These are phyloP conservation scores for Narcine bancroftii DNA, from an alignment of 2,113 vertebrate genomes.

Conservation along the genomic window DNA sequence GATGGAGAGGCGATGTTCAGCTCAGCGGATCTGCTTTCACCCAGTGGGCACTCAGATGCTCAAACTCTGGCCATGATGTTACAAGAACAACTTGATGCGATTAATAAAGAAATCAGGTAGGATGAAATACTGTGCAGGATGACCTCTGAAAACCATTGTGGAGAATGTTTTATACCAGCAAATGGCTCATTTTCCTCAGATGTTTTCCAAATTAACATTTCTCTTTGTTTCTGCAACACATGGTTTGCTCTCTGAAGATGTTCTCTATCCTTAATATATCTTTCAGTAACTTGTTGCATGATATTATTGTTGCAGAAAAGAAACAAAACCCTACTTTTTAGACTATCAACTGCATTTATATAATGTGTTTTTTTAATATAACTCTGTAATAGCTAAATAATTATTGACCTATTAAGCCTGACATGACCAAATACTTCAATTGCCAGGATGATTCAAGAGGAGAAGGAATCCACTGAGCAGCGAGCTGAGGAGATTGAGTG, in stretches of 20 bases:
- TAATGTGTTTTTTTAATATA: not conserved
- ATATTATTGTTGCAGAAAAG: not conserved
- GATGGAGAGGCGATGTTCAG: slow-evolving; percentile 63
- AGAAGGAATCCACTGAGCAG: slow-evolving; percentile 85
- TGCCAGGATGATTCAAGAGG: slow-evolving; percentile 91
- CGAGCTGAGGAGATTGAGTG: slow-evolving; percentile 83
- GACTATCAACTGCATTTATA: not conserved
- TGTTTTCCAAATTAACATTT: too few relatives aligned
- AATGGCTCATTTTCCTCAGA: too few relatives aligned
- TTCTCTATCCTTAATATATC: not conserved
- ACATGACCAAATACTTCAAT: not conserved
- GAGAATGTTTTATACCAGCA: not conserved
- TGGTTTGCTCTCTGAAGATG: not conserved
- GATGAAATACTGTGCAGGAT: not conserved
- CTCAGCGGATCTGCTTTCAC: slow-evolving; percentile 74
- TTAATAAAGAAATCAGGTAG: slow-evolving; percentile 93
- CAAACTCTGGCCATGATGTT: slow-evolving; percentile 93
- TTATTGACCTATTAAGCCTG: not conserved
- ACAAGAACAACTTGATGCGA: slow-evolving; percentile 91
- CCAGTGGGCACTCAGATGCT: slow-evolving; percentile 82
- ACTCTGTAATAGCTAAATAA: not conserved
- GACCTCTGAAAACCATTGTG: not conserved
- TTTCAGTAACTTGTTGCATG: not conserved
- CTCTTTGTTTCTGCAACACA: too few relatives aligned
- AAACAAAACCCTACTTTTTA: not conserved